Conservation (phyloP, 2,113 vertebrate genomes). For the Pterocles gutturalis region DNA sequence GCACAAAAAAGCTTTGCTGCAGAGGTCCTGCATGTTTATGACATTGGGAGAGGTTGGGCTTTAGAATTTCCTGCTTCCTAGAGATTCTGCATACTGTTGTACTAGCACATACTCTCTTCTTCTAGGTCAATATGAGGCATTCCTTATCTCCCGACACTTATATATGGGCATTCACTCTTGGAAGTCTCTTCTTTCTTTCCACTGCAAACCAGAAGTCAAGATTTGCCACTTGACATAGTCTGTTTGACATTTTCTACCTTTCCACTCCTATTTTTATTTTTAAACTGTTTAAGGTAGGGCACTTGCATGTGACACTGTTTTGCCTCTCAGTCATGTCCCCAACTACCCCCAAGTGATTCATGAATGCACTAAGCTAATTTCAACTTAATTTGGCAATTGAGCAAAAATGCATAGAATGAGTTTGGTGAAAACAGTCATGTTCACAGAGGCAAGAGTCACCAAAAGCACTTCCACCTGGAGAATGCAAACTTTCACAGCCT, state of each 20-base stretch:
- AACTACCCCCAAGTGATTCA: neutral
- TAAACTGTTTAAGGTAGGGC: neutral
- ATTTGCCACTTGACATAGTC: neutral
- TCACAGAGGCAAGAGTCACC: neutral
- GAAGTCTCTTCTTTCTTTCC: neutral
- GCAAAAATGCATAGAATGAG: neutral
- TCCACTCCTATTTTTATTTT: neutral
- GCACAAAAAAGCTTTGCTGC: neutral
- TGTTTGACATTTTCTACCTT: neutral
- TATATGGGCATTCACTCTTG: fast-evolving
- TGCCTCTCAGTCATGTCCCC: neutral
- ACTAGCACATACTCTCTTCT: neutral
- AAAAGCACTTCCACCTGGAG: neutral
- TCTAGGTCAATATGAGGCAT: neutral
- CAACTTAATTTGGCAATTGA: neutral
- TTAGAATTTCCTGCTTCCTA: neutral
- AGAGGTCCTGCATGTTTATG: neutral
- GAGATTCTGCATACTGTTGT: neutral
- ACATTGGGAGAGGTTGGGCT: neutral
- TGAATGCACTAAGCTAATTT: neutral
- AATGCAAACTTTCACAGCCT: neutral
- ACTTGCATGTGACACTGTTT: neutral
- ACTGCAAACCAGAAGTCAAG: neutral
- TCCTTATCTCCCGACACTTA: neutral
- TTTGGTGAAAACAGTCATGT: neutral